Evolutionary conservation across 1,140 invertebrate genomes (phyloP), one percentile per base, ranked within the genome.

Genomic region (Hycleus phaleratus): DNA sequence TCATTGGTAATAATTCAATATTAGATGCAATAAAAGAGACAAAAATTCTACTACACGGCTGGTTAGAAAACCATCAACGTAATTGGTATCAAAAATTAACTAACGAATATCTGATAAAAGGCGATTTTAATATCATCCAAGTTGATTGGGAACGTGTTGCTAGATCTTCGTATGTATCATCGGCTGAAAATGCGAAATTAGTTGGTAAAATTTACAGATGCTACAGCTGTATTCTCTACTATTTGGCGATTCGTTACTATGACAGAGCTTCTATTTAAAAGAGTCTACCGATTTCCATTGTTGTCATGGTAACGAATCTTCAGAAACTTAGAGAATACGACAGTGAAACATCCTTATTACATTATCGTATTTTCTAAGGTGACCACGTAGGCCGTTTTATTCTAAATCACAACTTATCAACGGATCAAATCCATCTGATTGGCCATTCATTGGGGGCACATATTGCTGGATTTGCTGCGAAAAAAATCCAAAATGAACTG

Each of bases 31-130:
- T 54, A 1, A 6, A 32, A 55, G 73, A 77, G 40, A 80, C 84
- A 1, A 83, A 80, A 69, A 76, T 87, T 10, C 73, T 89, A 24
- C 82, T 84, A 11, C 88, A 92, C 65, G 88, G 88, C 1, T 91
- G 81, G 81, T 76, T 81, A 57, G 81, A 81, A 0, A 78, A 74
- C 51, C 75, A 75, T 12, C 68, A 72, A 25, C 77, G 60, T 12
- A 63, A 61, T 38, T 67, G 63, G 26, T 68, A 66, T 51, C 61
- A 67, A 54, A 62, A 68, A 3, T 76, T 79, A 5, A 78, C 78
- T 38, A 68, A 79, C 7, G 71, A 73, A 2, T 75, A 81, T 49
- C 66, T 81, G 24, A 54, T 67, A 24, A 71, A 73, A 10, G 74
- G 73, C 2, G 79, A 85, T 63, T 74, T 77, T 3, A 87, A 87